Conservation (phyloP, 2,888 invertebrate genomes). For the Chromoteleia sp. region DNA sequence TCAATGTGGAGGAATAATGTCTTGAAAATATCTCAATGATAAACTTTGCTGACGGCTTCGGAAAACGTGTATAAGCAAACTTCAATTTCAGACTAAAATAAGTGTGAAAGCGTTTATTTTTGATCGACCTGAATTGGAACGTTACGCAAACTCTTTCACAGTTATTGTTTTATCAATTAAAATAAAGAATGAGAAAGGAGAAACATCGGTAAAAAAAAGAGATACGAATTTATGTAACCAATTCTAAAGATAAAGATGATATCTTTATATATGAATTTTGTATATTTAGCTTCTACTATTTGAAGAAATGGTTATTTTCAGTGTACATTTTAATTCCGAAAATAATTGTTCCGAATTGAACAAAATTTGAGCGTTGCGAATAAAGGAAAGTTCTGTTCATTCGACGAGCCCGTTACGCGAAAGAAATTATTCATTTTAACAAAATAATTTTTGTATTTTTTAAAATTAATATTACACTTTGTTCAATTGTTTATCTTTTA, state of each 20-base stretch:
- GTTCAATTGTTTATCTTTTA: too few relatives aligned
- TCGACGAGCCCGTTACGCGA: too few relatives aligned
- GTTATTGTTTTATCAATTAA: constrained; percentile 37
- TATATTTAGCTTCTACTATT: too few relatives aligned
- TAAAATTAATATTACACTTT: too few relatives aligned
- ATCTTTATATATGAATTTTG: too few relatives aligned
- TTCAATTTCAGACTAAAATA: constrained; percentile 42
- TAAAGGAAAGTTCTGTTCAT: too few relatives aligned
- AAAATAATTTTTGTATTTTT: too few relatives aligned
- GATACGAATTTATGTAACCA: neutral
- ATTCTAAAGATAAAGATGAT: neutral
- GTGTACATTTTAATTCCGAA: too few relatives aligned
- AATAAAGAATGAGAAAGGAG: neutral
- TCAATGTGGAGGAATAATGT: constrained; percentile 16
- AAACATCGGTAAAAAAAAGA: neutral
- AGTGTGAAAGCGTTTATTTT: constrained; percentile 54
- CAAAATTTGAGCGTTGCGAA: too few relatives aligned
- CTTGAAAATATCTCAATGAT: constrained; percentile 34
- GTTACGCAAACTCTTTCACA: constrained; percentile 28
- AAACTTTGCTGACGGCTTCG: constrained; percentile 26
- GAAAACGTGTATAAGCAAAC: constrained; percentile 44
- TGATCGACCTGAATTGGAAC: constrained; percentile 32
- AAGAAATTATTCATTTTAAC: too few relatives aligned
- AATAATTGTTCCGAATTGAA: too few relatives aligned
- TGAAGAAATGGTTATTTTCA: too few relatives aligned